Percentiles rank a stretch among this genome's conserved stretches.
Evolutionary conservation across 2,888 invertebrate genomes (phyloP).

Genomic region (Andrena praecox): DNA sequence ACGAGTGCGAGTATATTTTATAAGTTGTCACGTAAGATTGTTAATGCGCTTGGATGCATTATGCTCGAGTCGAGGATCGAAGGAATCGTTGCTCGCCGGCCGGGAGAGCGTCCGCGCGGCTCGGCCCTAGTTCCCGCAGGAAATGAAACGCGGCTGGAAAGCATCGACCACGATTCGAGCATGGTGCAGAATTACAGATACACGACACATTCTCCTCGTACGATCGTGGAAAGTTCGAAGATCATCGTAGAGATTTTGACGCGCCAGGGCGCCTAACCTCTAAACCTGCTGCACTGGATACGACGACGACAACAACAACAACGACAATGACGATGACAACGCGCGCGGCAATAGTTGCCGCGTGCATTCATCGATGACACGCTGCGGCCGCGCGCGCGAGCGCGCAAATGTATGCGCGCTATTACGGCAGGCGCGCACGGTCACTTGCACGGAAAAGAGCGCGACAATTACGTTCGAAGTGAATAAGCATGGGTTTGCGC

Average conservation of each 20-base stretch:
- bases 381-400: not conserved
- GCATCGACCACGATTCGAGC: slow-evolving; percentile 19
- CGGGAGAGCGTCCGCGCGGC: not conserved
- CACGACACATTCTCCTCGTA: not conserved
- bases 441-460: slow-evolving; percentile 66
- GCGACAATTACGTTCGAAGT: slow-evolving; percentile 59
- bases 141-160: not conserved
- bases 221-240: slow-evolving; percentile 10
- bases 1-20: slow-evolving; percentile 39
- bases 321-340: slow-evolving; percentile 68
- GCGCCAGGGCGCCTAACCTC: slow-evolving; percentile 43
- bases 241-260: not conserved
- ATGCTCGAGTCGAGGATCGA: slow-evolving; percentile 37
- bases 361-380: slow-evolving; percentile 69
- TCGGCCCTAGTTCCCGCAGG: not conserved
- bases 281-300: slow-evolving; percentile 60
- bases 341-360: slow-evolving; percentile 61
- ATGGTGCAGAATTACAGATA: not conserved
- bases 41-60: slow-evolving; percentile 17
- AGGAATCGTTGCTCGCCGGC: not conserved
- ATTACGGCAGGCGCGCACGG: slow-evolving; percentile 65
- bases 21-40: slow-evolving; percentile 35
- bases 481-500: slow-evolving; percentile 50
- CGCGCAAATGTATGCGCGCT: slow-evolving; percentile 39
- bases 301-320: slow-evolving; percentile 44